Conservation (phyloP, 2,888 invertebrate genomes). For the Diloba caeruleocephala region DNA sequence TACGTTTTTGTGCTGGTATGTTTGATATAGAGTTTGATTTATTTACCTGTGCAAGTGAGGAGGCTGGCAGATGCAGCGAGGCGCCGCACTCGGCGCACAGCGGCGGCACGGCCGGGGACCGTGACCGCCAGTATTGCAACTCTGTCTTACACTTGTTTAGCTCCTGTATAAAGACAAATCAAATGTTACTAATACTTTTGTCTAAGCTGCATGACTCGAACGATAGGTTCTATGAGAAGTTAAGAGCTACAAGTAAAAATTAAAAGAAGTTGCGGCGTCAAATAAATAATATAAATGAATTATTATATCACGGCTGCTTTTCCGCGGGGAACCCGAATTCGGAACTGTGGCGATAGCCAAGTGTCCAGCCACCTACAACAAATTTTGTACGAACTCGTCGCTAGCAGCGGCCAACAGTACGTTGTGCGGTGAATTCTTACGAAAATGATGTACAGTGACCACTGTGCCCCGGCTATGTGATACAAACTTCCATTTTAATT, state of each 20-base stretch:
- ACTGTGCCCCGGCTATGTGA: too few relatives aligned
- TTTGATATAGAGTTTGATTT: too few relatives aligned
- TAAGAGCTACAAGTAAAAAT: too few relatives aligned
- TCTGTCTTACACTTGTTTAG: slow-evolving; percentile 97
- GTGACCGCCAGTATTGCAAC: slow-evolving; percentile 96
- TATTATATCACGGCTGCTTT: not conserved
- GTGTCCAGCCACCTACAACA: not conserved
- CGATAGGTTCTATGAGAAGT: too few relatives aligned
- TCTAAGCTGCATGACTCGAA: too few relatives aligned
- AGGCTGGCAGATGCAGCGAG: slow-evolving; percentile 71
- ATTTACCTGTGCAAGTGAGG: slow-evolving; percentile 72
- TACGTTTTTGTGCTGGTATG: too few relatives aligned
- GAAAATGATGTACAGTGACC: too few relatives aligned
- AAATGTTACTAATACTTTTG: not conserved
- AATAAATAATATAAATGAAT: not conserved
- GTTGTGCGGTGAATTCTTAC: too few relatives aligned
- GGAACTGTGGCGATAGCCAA: not conserved
- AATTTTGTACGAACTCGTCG: not conserved
- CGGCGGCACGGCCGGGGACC: slow-evolving; percentile 93
- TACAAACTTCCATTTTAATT: not conserved
- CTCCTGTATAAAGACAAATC: slow-evolving; percentile 88
- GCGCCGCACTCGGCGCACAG: slow-evolving; percentile 93
- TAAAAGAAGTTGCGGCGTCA: too few relatives aligned
- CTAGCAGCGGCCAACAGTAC: too few relatives aligned
- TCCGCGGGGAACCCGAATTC: not conserved